These are phyloP conservation scores for Cacatua alba DNA, from an alignment of 2,113 vertebrate species.

Conservation along the genomic window DNA sequence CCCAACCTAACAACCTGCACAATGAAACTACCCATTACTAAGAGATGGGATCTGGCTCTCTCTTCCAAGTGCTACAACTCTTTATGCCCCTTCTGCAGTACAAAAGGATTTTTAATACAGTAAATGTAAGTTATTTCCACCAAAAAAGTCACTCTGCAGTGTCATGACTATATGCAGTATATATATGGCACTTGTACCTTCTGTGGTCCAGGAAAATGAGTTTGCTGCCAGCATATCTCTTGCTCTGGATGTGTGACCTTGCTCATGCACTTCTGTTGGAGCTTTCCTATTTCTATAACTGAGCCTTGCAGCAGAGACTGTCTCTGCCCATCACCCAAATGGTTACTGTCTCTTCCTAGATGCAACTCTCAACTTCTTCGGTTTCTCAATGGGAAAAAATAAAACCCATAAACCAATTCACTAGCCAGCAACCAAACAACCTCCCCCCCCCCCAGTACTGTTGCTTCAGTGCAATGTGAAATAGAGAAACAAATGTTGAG, in stretches of 20 bases:
- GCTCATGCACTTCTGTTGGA: neutral
- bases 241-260: neutral
- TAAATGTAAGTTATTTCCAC: neutral
- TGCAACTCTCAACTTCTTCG: neutral
- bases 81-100: neutral
- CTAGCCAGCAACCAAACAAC: neutral
- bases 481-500: neutral
- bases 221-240: neutral
- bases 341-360: neutral
- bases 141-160: neutral
- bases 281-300: neutral
- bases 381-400: neutral
- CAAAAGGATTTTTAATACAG: neutral
- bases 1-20: neutral
- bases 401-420: neutral
- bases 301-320: neutral
- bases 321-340: neutral
- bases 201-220: neutral
- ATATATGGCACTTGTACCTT: neutral
- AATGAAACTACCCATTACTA: neutral
- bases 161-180: neutral
- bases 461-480: neutral
- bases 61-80: neutral
- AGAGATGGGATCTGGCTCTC: neutral
- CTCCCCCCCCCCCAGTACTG: neutral